These are phyloP conservation scores for Chymomyza costata DNA, from an alignment of 1,140 invertebrate genomes.

Conservation along the genomic window DNA sequence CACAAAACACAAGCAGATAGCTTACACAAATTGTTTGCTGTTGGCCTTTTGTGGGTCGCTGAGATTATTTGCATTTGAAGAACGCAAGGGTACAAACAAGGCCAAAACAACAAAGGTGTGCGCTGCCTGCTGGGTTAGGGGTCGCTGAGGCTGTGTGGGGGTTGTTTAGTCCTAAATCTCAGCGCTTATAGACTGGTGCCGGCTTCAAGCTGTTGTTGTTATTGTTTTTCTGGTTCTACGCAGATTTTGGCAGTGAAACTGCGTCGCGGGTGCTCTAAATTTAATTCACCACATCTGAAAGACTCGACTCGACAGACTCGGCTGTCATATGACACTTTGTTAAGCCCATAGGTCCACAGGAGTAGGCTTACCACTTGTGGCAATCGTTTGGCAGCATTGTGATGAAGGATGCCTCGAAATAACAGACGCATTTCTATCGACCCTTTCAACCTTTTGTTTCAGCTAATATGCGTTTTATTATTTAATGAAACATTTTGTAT, in stretches of 20 bases:
- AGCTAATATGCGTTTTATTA: slow-evolving; percentile 25
- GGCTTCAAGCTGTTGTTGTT: not conserved
- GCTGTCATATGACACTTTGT: not conserved
- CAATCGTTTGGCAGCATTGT: not conserved
- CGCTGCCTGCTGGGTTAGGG: no score
- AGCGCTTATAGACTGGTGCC: not conserved
- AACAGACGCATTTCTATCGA: not conserved
- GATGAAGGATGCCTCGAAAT: not conserved
- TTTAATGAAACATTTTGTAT: slow-evolving; percentile 16
- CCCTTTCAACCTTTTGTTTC: not conserved
- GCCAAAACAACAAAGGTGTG: no score
- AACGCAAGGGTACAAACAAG: not conserved
- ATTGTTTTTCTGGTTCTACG: not conserved
- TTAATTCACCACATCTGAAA: no score
- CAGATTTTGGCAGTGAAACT: not conserved
- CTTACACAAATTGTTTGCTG: slow-evolving; percentile 5
- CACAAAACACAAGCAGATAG: slow-evolving; percentile 1
- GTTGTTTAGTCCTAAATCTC: not conserved
- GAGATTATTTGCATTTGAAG: slow-evolving; percentile 4
- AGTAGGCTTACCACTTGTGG: no score
- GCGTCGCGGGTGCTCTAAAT: slow-evolving; percentile 1
- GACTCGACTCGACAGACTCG: no score
- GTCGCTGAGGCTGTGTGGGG: no score
- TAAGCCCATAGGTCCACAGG: not conserved
- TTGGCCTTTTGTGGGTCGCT: not conserved